A percentile compares a stretch with the other conserved stretches of the same genome.
Conservation (phyloP, 2,797 vertebrate species). For the Sebastes itinus region DNA sequence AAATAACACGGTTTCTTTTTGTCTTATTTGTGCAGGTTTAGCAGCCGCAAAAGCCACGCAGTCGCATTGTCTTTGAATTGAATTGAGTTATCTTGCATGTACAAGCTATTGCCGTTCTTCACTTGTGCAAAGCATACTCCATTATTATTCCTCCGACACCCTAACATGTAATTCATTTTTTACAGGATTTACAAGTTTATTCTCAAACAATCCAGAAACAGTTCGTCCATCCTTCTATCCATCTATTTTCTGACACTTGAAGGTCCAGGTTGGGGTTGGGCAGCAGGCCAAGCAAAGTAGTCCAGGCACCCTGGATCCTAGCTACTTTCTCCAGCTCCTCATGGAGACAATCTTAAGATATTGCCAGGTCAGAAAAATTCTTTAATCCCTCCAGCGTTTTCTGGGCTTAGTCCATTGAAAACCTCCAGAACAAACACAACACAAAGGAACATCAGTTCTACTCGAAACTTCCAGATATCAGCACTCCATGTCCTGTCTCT, state of each 20-base stretch:
- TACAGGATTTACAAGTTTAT: background rate
- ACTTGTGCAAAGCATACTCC: background rate
- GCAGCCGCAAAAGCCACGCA: background rate
- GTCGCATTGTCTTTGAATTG: background rate
- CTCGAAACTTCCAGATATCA: background rate
- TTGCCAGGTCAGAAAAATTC: background rate
- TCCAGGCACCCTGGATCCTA: background rate
- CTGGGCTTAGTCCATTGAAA: background rate
- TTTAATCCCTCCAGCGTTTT: background rate
- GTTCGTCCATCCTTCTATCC: background rate
- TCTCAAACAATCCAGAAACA: background rate
- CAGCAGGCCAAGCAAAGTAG: too few species aligned
- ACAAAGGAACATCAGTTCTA: background rate
- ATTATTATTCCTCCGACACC: background rate
- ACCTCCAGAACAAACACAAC: background rate
- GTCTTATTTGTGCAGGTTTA: background rate
- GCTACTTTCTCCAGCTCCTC: background rate
- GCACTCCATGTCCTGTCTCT: background rate
- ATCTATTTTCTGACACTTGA: background rate
- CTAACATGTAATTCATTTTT: background rate
- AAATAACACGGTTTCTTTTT: background rate
- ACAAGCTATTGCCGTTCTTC: background rate
- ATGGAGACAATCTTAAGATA: background rate
- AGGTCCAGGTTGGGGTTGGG: background rate
- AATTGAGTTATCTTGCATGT: background rate